These are phyloP conservation scores for Chrosomus eos DNA, from an alignment of 2,797 vertebrate genomes.

Conservation along the genomic window DNA sequence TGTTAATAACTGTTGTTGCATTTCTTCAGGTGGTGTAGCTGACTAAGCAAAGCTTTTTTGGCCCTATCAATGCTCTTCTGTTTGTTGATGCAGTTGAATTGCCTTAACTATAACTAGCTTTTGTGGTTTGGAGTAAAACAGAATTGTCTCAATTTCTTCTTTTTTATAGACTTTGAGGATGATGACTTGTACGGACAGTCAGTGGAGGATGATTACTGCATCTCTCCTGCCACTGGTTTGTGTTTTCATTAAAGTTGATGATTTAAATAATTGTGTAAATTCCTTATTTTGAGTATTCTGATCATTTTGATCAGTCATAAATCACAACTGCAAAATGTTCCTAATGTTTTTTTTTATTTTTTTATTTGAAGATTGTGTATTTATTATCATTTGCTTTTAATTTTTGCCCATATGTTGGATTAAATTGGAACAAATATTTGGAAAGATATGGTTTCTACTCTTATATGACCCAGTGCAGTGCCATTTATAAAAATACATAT, in stretches of 20 bases:
- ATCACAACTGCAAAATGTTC: background rate
- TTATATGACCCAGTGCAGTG: background rate
- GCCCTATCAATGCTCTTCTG: background rate
- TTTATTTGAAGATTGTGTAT: background rate
- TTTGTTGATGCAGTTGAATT: constrained; percentile 42
- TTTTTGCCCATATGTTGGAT: background rate
- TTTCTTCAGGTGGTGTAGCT: constrained; percentile 53
- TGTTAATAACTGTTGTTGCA: background rate
- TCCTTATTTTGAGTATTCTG: background rate
- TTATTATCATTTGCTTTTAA: background rate
- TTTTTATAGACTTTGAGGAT: constrained; percentile 89
- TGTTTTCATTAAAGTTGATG: constrained; percentile 40
- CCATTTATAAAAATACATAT: background rate
- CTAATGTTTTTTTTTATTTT: background rate
- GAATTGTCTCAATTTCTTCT: background rate
- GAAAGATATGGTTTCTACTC: background rate
- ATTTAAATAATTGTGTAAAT: background rate
- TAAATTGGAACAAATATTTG: background rate
- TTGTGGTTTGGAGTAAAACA: background rate
- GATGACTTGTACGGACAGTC: constrained; percentile 97
- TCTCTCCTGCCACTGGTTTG: constrained; percentile 97
- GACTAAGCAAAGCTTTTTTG: constrained; percentile 55
- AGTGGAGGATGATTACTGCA: constrained; percentile 97
- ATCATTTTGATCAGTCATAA: background rate
- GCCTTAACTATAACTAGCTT: background rate